Evolutionary conservation across 2,113 vertebrate genomes (phyloP).

Genomic region (Vombatus ursinus): DNA sequence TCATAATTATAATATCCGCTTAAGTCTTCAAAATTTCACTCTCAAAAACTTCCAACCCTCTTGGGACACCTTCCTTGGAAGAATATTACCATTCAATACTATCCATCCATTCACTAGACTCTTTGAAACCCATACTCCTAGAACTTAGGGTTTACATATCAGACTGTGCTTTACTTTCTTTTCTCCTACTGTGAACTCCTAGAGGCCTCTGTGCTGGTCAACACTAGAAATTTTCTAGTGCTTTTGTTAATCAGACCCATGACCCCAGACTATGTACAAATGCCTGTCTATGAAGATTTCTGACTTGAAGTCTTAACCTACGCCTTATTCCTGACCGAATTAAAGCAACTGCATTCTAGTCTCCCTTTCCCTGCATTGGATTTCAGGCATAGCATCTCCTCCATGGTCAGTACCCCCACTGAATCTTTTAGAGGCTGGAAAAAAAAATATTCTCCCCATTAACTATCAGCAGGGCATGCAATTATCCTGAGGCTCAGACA

Average conservation of each 20-base stretch:
- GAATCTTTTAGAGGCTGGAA: neutral
- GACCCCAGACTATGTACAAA: neutral
- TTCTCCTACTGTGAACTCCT: neutral
- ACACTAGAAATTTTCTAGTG: neutral
- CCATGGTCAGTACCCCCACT: neutral
- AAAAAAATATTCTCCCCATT: neutral
- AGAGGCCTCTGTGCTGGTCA: neutral
- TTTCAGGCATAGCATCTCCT: neutral
- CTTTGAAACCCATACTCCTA: neutral
- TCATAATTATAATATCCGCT: neutral
- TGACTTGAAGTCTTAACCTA: neutral
- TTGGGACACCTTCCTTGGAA: neutral
- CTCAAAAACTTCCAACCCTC: neutral
- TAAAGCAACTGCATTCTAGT: neutral
- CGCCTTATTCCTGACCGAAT: neutral
- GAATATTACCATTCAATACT: neutral
- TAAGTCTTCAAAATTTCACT: neutral
- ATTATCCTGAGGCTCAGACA: neutral
- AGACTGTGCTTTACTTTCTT: neutral
- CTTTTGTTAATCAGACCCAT: neutral
- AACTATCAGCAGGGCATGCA: neutral
- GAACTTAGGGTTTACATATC: neutral
- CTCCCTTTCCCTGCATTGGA: neutral
- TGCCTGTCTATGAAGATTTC: neutral
- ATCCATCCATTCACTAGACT: neutral